A percentile compares a stretch with the other conserved stretches of the same genome.
Evolutionary conservation across 2,888 invertebrate species (phyloP).

Genomic region (Drosophila anomalata): DNA sequence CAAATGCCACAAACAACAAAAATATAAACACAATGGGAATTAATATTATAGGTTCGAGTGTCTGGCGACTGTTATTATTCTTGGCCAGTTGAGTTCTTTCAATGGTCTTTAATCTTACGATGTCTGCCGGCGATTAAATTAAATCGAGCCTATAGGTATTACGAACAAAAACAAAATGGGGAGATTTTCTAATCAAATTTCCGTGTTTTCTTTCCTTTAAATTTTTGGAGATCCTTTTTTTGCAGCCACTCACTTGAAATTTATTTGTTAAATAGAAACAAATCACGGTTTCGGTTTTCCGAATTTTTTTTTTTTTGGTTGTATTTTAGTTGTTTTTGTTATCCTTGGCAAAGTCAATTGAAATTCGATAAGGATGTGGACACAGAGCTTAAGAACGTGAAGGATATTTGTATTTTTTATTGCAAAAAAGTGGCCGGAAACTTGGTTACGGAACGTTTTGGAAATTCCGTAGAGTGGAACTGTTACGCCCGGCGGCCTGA

Average conservation of each 20-base stretch:
- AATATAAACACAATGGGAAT: constrained; percentile 31
- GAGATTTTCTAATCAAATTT: background rate
- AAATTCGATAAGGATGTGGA: constrained; percentile 38
- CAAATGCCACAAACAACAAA: constrained; percentile 8
- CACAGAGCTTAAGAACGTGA: constrained; percentile 34
- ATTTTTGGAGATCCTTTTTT: background rate
- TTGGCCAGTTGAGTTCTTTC: constrained; percentile 32
- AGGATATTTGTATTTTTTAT: constrained; percentile 8
- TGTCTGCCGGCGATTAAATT: constrained; percentile 63
- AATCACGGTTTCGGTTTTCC: constrained; percentile 34
- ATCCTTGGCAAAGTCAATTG: constrained; percentile 19
- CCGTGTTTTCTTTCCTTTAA: background rate
- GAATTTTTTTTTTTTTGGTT: background rate
- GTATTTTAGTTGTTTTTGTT: background rate
- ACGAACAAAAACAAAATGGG: background rate
- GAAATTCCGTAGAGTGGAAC: constrained; percentile 53
- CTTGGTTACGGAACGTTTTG: constrained; percentile 14
- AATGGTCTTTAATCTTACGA: constrained; percentile 57
- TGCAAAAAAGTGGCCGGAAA: constrained; percentile 11
- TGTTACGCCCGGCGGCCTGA: constrained; percentile 67
- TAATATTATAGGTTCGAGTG: constrained; percentile 3
- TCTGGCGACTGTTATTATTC: constrained; percentile 22
- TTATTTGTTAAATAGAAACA: constrained; percentile 46
- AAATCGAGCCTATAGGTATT: constrained; percentile 20
- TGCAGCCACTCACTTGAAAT: constrained; percentile 29